Evolutionary conservation across 2,113 vertebrate genomes (phyloP).

Genomic region (Oreotragus oreotragus): DNA sequence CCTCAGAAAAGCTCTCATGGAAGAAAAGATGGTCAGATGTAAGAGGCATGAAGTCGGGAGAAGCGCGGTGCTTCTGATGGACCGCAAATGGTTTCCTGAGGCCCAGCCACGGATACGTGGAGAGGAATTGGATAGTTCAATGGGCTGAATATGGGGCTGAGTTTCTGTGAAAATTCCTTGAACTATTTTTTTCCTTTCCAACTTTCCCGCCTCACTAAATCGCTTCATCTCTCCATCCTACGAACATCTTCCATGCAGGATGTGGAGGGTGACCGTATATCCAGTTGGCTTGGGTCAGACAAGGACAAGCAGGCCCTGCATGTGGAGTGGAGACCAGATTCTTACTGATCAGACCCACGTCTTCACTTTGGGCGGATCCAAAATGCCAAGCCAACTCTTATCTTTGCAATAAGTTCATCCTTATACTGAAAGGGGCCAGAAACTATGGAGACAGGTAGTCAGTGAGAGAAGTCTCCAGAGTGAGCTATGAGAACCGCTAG

Average conservation of each 20-base stretch:
- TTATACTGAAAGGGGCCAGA: neutral
- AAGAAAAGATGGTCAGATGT: neutral
- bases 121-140: accelerated
- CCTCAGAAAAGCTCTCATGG: neutral
- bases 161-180: neutral
- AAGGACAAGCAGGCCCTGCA: neutral
- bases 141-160: neutral
- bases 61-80: accelerated
- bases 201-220: neutral
- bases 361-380: neutral
- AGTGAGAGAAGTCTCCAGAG: neutral
- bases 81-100: neutral
- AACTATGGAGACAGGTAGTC: neutral
- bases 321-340: accelerated
- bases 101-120: accelerated
- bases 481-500: neutral
- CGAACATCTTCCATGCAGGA: neutral
- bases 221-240: neutral
- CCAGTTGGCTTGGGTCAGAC: neutral
- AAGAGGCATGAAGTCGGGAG: neutral
- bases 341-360: neutral
- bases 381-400: neutral
- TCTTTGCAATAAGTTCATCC: neutral
- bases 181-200: too few relatives aligned
- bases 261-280: accelerated